Percentiles rank a stretch among this genome's conserved stretches.
These are phyloP conservation scores for Neogale vison DNA, from an alignment of 2,113 vertebrate genomes.

Conservation along the genomic window DNA sequence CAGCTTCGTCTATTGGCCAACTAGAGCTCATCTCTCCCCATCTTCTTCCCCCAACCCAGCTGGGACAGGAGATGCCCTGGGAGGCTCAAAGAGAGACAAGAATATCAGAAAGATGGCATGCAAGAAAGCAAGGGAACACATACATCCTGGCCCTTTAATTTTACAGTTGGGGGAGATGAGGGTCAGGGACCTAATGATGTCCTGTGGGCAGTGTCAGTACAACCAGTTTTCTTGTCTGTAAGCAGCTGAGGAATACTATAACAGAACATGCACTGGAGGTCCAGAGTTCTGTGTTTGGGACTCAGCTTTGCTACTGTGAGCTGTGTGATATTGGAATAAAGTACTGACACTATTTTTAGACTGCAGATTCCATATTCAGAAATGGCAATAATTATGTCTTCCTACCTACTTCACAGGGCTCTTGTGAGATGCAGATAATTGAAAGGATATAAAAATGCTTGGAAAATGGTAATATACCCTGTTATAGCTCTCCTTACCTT, in stretches of 20 bases:
- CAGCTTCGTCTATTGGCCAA: constrained; percentile 83
- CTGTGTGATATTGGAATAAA: not conserved
- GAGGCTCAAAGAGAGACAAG: constrained; percentile 76
- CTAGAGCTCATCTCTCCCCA: constrained; percentile 79
- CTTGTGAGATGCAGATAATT: constrained; percentile 35
- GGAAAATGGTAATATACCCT: not conserved
- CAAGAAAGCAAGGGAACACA: not conserved
- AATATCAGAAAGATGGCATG: constrained; percentile 59
- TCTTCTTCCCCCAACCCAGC: constrained; percentile 68
- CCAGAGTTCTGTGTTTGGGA: not conserved
- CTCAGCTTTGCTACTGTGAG: not conserved
- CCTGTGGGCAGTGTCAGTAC: not conserved
- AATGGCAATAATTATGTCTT: not conserved
- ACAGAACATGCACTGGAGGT: not conserved
- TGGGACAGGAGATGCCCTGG: constrained; percentile 80
- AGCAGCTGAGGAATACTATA: not conserved
- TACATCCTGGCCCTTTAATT: not conserved
- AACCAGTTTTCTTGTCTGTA: not conserved
- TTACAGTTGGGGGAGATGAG: not conserved
- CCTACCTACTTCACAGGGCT: not conserved
- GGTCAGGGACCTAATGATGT: not conserved
- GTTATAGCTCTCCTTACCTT: not conserved
- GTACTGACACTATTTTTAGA: not conserved
- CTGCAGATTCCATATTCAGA: constrained; percentile 1
- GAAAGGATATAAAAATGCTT: constrained; percentile 28